Base-by-base conservation (phyloP, 2,888 invertebrate species). In the Chirona hameri region DNA sequence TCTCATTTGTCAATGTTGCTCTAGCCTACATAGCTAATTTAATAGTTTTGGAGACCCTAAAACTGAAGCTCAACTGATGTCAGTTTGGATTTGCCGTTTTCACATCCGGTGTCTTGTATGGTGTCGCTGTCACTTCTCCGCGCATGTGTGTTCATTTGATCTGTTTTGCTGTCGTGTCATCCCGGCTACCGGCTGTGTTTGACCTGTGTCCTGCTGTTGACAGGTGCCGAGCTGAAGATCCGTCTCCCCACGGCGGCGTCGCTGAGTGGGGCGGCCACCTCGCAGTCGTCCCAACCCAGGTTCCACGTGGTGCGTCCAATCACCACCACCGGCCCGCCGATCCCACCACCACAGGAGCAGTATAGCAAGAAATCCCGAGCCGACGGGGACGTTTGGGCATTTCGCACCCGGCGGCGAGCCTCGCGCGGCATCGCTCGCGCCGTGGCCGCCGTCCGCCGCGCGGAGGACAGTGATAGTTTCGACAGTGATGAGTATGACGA, bases 361-460 rank as follows among this genome's bases (percentile, higher is more conserved):
- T 18, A 18, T 18, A 18, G 14, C 18, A 10, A 27, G 72, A 10
- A 18, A 7, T 10, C 12, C 29, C 18, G 31, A 10, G 14, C 31
- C 31, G 72, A 27, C 18, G 15, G 2, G 2, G 72, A 18, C 4
- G 72, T 29, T 7, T 69, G 29, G 69, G 69, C 69, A 14, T 12
- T 12, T 2, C 46, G 27, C 46, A 5, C 39, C 39, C 46, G 14
- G 7, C 76, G 76, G 4, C 21, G 9, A 1, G 76, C 76, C 27
- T 76, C 76, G 15, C 76, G 76, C 76, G 76, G 76, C 46, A 76
- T 76, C 24, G 39, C 39, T 0, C 76, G 76, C 24, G 76, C 76
- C 76, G 76, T 76, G 27, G 76, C 76, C 76, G 76, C 76, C 24
- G 39, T 76, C 24, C 39, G 39, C 15, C 76, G 76, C 46, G 27